phyloP scores from a whole-genome alignment of 2,797 vertebrate species.

The Esox masquinongy region DNA sequence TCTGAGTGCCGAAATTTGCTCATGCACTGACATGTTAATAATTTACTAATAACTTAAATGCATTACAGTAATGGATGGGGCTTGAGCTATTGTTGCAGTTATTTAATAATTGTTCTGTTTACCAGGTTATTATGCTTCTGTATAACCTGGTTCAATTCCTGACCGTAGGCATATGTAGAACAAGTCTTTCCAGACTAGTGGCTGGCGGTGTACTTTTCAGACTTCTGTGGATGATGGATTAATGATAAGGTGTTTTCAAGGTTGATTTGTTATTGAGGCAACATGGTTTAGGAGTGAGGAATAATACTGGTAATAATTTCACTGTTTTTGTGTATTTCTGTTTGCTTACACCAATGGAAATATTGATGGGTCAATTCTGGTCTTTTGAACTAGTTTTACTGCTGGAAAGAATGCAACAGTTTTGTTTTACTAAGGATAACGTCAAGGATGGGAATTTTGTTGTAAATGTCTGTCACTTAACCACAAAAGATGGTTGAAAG shows the following conservation, averaged over 20 bases:
- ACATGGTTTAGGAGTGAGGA: neutral
- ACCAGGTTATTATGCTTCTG: neutral
- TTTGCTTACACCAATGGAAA: neutral
- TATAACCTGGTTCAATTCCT: slow-evolving; percentile 6
- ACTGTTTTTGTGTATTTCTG: neutral
- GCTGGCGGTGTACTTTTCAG: neutral
- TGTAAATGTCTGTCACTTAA: neutral
- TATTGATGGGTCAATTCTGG: neutral
- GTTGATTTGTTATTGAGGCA: neutral
- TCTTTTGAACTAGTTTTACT: neutral
- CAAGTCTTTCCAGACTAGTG: slow-evolving; percentile 22
- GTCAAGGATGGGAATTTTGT: neutral
- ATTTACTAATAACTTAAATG: neutral
- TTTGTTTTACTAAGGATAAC: neutral
- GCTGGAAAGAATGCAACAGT: neutral
- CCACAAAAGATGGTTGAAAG: neutral
- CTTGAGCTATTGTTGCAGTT: neutral
- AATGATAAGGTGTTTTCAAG: neutral
- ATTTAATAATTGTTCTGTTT: neutral
- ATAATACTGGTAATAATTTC: neutral
- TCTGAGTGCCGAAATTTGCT: neutral
- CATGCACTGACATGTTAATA: neutral
- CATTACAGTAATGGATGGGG: neutral
- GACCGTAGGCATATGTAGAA: slow-evolving; percentile 9
- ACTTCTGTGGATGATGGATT: neutral